A percentile compares a stretch with the other conserved stretches of the same genome.
Conservation (phyloP, 2,797 vertebrate genomes). For the Eulemur coronatus region DNA sequence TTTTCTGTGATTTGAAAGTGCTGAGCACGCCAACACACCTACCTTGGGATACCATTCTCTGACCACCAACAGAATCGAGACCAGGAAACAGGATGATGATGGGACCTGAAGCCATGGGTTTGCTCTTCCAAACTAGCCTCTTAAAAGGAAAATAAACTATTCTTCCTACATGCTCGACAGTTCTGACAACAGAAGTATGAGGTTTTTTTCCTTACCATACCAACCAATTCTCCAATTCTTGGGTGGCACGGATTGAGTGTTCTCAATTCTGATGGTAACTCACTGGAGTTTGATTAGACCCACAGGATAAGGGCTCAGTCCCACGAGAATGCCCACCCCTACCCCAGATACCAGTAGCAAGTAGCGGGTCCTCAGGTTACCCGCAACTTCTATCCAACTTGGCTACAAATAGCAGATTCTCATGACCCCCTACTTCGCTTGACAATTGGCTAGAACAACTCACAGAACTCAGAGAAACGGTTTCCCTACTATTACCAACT, state of each 20-base stretch:
- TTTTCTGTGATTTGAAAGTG: background rate
- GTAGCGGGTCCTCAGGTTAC: background rate
- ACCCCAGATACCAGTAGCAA: background rate
- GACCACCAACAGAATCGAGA: background rate
- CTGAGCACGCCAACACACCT: background rate
- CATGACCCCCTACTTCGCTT: background rate
- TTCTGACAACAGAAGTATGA: background rate
- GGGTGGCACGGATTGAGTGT: background rate
- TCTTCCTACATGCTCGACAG: background rate
- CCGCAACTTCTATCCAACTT: background rate
- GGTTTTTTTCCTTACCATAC: rapidly evolving
- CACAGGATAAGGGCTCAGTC: background rate
- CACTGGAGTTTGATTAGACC: background rate
- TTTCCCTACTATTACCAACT: background rate
- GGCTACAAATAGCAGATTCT: background rate
- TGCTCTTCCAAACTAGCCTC: background rate
- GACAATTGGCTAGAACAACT: background rate
- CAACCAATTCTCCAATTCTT: background rate
- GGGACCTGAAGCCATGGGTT: rapidly evolving
- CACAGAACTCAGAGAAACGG: background rate
- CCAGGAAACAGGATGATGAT: background rate
- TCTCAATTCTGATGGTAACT: background rate
- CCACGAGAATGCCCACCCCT: background rate
- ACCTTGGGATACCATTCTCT: background rate
- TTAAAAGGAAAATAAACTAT: background rate